Percentiles rank a stretch among this genome's conserved stretches.
These are phyloP conservation scores for Balearica regulorum DNA, from an alignment of 2,797 vertebrate genomes.

Conservation along the genomic window DNA sequence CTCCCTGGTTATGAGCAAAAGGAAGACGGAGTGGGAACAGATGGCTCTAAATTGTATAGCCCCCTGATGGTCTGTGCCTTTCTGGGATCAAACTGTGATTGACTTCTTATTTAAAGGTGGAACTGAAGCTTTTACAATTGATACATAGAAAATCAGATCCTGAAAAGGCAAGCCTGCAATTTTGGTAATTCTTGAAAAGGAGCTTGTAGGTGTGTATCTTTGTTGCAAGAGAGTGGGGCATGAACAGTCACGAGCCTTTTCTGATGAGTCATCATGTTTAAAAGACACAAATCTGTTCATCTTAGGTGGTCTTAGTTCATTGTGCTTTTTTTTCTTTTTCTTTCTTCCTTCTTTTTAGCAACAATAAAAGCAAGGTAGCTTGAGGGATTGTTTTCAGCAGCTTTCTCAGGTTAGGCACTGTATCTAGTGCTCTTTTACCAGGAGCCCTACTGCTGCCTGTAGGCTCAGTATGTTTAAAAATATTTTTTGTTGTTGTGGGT, in stretches of 20 bases:
- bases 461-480: background rate
- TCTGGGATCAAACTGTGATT: background rate
- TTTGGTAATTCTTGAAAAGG: background rate
- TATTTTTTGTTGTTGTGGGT: background rate
- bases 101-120: background rate
- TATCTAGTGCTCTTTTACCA: background rate
- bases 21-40: background rate
- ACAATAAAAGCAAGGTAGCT: background rate
- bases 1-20: background rate
- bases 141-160: background rate
- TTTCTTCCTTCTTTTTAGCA: background rate
- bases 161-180: background rate
- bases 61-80: background rate
- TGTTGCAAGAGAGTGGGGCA: background rate
- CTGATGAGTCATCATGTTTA: background rate
- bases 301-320: background rate
- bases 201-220: background rate
- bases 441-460: background rate
- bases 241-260: background rate
- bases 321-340: rapidly evolving
- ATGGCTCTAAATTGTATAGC: conserved; percentile 9
- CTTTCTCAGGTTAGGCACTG: background rate
- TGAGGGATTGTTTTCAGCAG: background rate
- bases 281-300: background rate
- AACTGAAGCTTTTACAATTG: background rate